Base-by-base conservation (phyloP, 2,113 vertebrate genomes). In the Notarius lentiginosus region DNA sequence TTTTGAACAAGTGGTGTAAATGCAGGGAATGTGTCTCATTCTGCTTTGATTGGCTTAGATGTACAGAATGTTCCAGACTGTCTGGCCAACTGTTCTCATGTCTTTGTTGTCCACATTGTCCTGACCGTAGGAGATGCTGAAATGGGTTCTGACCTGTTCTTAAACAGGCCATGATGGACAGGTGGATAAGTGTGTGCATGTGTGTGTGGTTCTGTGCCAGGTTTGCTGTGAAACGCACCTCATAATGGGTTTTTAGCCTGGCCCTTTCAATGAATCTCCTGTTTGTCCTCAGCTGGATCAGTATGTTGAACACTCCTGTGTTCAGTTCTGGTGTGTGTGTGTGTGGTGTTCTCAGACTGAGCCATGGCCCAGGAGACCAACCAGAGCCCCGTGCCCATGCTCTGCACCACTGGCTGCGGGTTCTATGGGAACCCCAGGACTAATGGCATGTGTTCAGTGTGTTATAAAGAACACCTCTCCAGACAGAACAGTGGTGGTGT, bases 341-440 rank as follows among this genome's bases (percentile, higher is more conserved):
- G 88, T 41, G 73, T 84, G 14, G 10, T 84, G 88, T 47, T 85
- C 60, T 68, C 60, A 86, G 87, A 87, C 63, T 88, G 89, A 84
- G 79, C 94, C 90, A 97, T 97, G 97, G 97, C 97, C 87, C 97
- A 97, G 94, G 96, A 97, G 93, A 97, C 97, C 7, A 97, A 97
- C 93, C 96, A 96, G 87, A 96, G 96, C 17, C 96, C 96, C 80
- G 95, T 95, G 91, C 97, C 97, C 76, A 96, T 96, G 92, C 92
- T 96, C 88, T 97, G 97, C 65, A 94, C 96, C 91, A 96, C 93
- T 0, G 97, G 97, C 91, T 97, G 97, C 30, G 97, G 97, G 68
- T 97, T 97, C 92, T 97, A 97, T 27, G 97, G 97, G 90, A 97
- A 96, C 93, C 96, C 96, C 55, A 93, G 96, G 55, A 97, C 96